Evolutionary conservation across 2,888 invertebrate genomes (phyloP).

Genomic region (Mantis religiosa): DNA sequence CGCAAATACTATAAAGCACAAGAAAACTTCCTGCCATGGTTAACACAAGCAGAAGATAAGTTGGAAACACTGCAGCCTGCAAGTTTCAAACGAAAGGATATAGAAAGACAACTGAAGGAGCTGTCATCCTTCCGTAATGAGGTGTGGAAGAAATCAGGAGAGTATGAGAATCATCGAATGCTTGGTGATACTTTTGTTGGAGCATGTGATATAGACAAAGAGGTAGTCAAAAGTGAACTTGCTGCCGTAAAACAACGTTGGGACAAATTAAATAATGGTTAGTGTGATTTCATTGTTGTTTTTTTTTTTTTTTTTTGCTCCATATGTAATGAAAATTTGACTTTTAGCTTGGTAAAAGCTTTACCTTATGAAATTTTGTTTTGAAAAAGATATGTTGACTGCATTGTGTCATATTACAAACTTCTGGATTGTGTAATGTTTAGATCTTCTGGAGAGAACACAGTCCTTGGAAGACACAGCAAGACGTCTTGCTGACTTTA

Average conservation of each 20-base stretch:
- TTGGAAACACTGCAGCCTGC: conserved; percentile 72
- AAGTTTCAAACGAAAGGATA: conserved; percentile 77
- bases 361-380: too few species aligned
- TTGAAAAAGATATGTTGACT: background rate
- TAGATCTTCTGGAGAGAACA: conserved; percentile 66
- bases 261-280: conserved; percentile 84
- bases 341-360: background rate
- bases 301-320: too few species aligned
- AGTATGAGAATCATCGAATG: conserved; percentile 83
- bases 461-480: conserved; percentile 80
- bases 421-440: conserved; percentile 35
- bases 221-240: conserved; percentile 78
- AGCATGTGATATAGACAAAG: conserved; percentile 87
- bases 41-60: conserved; percentile 80
- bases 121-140: conserved; percentile 87
- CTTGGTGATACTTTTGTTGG: conserved; percentile 84
- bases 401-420: conserved; percentile 23
- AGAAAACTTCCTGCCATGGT: conserved; percentile 84
- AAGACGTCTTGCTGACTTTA: conserved; percentile 76
- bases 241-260: conserved; percentile 79
- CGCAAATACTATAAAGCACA: conserved; percentile 83
- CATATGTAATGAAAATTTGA: too few species aligned
- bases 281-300: conserved; percentile 35
- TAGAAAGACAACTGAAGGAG: conserved; percentile 83
- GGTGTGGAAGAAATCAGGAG: conserved; percentile 89